These are phyloP conservation scores for Steatornis caripensis DNA, from an alignment of 2,113 vertebrate species.

Conservation along the genomic window DNA sequence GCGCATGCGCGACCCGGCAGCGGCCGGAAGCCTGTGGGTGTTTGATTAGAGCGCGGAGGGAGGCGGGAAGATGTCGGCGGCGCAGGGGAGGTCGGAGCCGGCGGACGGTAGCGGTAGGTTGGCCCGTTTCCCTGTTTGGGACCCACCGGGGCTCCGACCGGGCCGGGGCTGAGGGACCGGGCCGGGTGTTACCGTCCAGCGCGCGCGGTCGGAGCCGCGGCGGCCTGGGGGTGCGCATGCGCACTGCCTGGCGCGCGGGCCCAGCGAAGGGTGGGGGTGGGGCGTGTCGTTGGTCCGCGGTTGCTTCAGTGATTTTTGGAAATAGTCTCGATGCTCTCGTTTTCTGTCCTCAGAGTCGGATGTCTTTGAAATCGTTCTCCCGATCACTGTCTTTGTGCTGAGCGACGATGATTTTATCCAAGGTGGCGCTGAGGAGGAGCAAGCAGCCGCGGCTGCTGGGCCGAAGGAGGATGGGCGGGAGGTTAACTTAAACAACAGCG, in stretches of 20 bases:
- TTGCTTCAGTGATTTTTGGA: too few relatives aligned
- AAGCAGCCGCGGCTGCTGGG: too few relatives aligned
- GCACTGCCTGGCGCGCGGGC: fast-evolving
- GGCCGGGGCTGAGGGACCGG: background rate
- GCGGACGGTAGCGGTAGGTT: background rate
- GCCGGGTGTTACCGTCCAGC: too few relatives aligned
- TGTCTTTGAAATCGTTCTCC: conserved; percentile 21
- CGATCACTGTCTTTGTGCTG: background rate
- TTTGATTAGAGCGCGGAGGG: fast-evolving
- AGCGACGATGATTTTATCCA: conserved; percentile 32
- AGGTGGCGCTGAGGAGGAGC: background rate
- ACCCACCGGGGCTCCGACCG: background rate
- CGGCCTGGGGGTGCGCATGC: fast-evolving
- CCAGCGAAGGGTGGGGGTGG: fast-evolving
- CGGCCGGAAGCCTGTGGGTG: fast-evolving
- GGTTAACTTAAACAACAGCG: fast-evolving
- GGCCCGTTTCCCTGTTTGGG: too few relatives aligned
- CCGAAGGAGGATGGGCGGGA: background rate
- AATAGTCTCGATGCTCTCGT: fast-evolving
- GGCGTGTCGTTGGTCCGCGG: too few relatives aligned
- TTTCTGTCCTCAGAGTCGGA: background rate
- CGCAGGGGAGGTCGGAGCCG: fast-evolving
- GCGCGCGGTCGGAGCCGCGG: background rate
- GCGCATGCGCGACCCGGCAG: fast-evolving
- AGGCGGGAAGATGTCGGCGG: background rate